These are phyloP conservation scores for Progne subis DNA, from an alignment of 2,113 vertebrate species.

Conservation along the genomic window DNA sequence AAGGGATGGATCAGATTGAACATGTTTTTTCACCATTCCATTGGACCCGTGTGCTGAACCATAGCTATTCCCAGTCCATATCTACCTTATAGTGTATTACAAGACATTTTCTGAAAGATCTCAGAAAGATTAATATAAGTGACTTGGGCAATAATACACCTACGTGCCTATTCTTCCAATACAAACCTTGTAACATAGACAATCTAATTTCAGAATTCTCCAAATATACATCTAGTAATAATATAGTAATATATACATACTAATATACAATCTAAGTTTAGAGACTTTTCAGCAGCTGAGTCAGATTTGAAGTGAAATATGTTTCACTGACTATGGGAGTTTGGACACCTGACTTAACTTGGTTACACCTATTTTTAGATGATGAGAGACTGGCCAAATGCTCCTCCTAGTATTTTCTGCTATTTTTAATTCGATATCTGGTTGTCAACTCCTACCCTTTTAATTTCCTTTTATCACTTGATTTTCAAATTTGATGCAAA, in stretches of 20 bases:
- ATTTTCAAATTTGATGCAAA: background rate
- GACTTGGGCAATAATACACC: background rate
- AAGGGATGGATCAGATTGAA: conserved; percentile 69
- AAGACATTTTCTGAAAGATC: background rate
- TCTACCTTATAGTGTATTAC: background rate
- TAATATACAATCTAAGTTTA: background rate
- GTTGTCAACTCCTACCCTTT: background rate
- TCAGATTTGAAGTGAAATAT: background rate
- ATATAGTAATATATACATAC: background rate
- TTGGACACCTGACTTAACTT: background rate
- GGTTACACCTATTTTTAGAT: background rate
- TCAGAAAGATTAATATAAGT: background rate
- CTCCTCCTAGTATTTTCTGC: background rate
- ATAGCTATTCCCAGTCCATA: background rate
- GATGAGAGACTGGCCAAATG: background rate
- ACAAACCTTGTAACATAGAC: background rate
- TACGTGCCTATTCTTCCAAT: background rate
- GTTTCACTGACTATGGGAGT: background rate
- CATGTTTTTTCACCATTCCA: background rate
- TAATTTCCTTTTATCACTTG: background rate
- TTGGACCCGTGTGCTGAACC: background rate
- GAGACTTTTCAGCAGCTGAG: background rate
- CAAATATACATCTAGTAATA: background rate
- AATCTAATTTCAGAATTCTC: background rate
- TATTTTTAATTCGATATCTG: background rate